These are phyloP conservation scores for Myrmophylax atrothorax DNA, from an alignment of 2,113 vertebrate genomes.

Conservation along the genomic window DNA sequence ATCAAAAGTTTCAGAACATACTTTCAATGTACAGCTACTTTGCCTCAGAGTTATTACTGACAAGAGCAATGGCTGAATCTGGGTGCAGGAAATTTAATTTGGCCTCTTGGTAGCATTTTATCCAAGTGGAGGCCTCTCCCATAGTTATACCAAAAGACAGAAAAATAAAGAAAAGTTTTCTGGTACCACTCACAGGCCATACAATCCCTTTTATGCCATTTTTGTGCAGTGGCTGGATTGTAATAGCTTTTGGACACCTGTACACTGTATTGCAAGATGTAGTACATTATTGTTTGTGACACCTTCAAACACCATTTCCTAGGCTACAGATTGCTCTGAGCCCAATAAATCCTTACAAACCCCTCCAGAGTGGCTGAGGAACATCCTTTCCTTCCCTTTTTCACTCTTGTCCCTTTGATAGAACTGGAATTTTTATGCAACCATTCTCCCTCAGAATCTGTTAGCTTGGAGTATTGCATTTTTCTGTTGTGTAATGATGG, in stretches of 20 bases:
- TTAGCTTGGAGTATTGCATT: background rate
- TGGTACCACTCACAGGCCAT: slow-evolving; percentile 28
- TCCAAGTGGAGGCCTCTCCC: background rate
- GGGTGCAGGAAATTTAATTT: slow-evolving; percentile 67
- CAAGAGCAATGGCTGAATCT: slow-evolving; percentile 3
- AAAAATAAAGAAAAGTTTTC: slow-evolving; percentile 55
- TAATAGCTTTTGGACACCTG: slow-evolving; percentile 76
- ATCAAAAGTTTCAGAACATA: slow-evolving; percentile 7
- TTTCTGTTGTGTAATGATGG: background rate
- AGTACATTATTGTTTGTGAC: slow-evolving; percentile 77
- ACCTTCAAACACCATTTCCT: slow-evolving; percentile 77
- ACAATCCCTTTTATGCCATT: slow-evolving; percentile 68
- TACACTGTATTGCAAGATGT: slow-evolving; percentile 57
- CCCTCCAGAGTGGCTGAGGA: slow-evolving; percentile 21
- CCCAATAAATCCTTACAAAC: slow-evolving; percentile 74
- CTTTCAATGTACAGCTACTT: slow-evolving; percentile 38
- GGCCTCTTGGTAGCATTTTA: slow-evolving; percentile 40
- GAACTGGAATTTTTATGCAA: background rate
- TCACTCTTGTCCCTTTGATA: background rate
- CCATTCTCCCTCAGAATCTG: background rate
- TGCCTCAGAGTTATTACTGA: slow-evolving; percentile 43
- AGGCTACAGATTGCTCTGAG: slow-evolving; percentile 68
- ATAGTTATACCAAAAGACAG: slow-evolving; percentile 39
- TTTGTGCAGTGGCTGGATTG: slow-evolving; percentile 47
- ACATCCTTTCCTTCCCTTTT: background rate